phyloP scores from a whole-genome alignment of 1,140 invertebrate genomes.

The Pseudachorutes palmiensis region DNA sequence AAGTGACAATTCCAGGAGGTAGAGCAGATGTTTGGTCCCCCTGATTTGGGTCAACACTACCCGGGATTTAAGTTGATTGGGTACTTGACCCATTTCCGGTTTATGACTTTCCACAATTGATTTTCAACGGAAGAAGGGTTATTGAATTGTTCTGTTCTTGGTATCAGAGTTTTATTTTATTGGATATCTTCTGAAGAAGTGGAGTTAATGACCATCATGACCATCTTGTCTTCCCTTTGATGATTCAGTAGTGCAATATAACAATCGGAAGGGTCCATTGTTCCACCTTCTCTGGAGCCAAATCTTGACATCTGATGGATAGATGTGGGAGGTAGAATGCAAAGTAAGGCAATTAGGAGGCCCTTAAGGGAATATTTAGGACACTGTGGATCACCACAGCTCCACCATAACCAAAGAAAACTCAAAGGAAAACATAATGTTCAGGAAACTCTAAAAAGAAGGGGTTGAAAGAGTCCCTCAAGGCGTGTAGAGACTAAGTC shows the following conservation, averaged over 20 bases:
- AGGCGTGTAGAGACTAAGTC: too few species aligned
- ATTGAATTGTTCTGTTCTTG: background rate
- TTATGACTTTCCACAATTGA: slow-evolving; percentile 1
- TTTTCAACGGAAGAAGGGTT: slow-evolving; percentile 2
- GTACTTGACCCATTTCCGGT: slow-evolving; percentile 11
- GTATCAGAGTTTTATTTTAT: background rate
- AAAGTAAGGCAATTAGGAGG: slow-evolving; percentile 8
- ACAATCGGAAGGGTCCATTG: slow-evolving; percentile 7
- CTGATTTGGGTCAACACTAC: background rate
- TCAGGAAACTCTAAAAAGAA: background rate
- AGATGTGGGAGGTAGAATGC: slow-evolving; percentile 6
- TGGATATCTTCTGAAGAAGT: background rate
- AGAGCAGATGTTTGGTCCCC: background rate
- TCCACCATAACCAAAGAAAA: background rate
- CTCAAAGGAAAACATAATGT: slow-evolving; percentile 2
- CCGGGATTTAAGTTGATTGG: background rate
- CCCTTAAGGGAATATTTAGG: background rate
- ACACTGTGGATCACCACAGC: background rate
- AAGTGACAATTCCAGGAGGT: background rate
- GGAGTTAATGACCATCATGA: background rate
- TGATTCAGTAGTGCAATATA: background rate
- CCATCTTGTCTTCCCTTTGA: background rate
- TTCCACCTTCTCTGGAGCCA: background rate
- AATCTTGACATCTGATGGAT: slow-evolving; percentile 3
- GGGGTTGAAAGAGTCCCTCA: too few species aligned